Evolutionary conservation across 2,888 invertebrate genomes (phyloP), one percentile per base, ranked within the genome.

Genomic region (Dynastes hyllus): DNA sequence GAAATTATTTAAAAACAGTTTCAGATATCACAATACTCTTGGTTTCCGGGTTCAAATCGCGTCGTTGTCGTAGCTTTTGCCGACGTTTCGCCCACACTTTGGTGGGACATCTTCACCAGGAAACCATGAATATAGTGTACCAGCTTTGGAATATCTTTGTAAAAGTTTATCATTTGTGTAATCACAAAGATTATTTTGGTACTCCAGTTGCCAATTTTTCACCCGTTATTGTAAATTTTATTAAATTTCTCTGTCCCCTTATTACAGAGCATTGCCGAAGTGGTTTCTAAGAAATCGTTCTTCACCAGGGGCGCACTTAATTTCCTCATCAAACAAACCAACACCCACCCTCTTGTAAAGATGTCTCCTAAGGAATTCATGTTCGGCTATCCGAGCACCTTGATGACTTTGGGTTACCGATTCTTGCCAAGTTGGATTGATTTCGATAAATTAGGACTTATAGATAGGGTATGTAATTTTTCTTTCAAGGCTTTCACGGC

Each of bases 291-390:
- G 58, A 90, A 93, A 76, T 91, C 92, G 1, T 90, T 92, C 80
- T 89, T 96, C 82, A 92, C 94, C 0, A 91, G 93, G 4, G 89
- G 94, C 81, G 94, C 93, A 0, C 88, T 96, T 9, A 95, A 95
- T 87, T 88, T 94, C 61, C 86, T 96, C 1, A 93, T 96, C 71
- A 86, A 91, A 1, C 90, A 94, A 78, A 94, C 95, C 0, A 91
- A 93, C 51, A 91, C 93, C 2, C 90, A 92, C 82, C 95, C 96
- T 0, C 90, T 97, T 27, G 93, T 94, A 2, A 89, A 91, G 85
- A 95, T 96, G 94, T 95, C 96, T 0, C 96, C 97, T 0, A 92
- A 89, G 80, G 96, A 97, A 87, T 96, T 97, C 88, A 95, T 97
- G 95, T 97, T 97, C 90, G 96, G 96, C 0, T 96, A 95, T 89